Evolutionary conservation across 2,797 vertebrate genomes (phyloP).

Genomic region (Anniella stebbinsi): DNA sequence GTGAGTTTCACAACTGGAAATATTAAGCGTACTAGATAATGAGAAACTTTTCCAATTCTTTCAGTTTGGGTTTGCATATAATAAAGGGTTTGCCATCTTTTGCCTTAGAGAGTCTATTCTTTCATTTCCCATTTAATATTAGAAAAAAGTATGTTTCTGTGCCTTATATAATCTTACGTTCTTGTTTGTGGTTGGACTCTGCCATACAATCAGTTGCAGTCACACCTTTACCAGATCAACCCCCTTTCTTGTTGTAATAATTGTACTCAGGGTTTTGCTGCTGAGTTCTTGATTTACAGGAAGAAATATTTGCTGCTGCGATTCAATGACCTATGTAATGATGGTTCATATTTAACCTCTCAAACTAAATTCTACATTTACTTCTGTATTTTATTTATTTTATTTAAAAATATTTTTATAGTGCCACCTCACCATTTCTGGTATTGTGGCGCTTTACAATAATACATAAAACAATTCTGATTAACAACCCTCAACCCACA

Average conservation of each 20-base stretch:
- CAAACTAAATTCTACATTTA: neutral
- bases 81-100: neutral
- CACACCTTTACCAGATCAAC: neutral
- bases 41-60: neutral
- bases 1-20: constrained; percentile 12
- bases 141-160: neutral
- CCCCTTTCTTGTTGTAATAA: neutral
- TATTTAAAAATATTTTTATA: no score
- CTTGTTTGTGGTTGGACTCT: neutral
- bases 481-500: no score
- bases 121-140: neutral
- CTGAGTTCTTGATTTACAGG: constrained; percentile 4
- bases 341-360: constrained; percentile 1
- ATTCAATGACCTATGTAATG: constrained; percentile 16
- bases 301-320: neutral
- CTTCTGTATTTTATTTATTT: no score
- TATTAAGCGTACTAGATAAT: neutral
- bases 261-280: neutral
- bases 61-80: neutral
- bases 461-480: no score
- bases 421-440: no score
- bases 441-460: no score
- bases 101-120: neutral
- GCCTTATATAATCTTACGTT: neutral
- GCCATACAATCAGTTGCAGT: neutral